phyloP scores from a whole-genome alignment of 2,888 invertebrate genomes.

The Pimpla rufipes region DNA sequence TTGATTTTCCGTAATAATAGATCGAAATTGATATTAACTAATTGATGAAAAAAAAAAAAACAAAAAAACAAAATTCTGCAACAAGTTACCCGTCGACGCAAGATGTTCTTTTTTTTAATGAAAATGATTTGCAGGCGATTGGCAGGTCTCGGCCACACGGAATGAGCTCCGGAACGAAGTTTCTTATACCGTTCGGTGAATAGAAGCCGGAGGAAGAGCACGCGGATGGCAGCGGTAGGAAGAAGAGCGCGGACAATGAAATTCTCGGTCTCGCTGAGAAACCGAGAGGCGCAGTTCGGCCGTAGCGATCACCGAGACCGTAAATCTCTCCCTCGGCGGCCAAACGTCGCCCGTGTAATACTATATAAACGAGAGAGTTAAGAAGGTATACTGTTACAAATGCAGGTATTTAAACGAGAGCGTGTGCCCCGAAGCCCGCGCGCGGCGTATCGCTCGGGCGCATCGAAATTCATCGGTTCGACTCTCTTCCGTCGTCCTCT shows the following conservation, averaged over 20 bases:
- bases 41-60: too few species aligned
- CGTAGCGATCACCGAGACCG: conserved; percentile 51
- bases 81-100: too few species aligned
- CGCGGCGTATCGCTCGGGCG: conserved; percentile 20
- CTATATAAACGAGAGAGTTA: conserved; percentile 49
- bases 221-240: conserved; percentile 34
- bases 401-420: conserved; percentile 69
- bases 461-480: conserved; percentile 50
- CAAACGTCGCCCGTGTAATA: conserved; percentile 18
- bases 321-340: conserved; percentile 64
- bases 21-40: too few species aligned
- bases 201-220: conserved; percentile 31
- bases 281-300: conserved; percentile 34
- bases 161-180: conserved; percentile 29
- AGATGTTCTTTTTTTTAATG: too few species aligned
- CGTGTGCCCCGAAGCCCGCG: conserved; percentile 47
- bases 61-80: too few species aligned
- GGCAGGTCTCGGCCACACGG: conserved; percentile 38
- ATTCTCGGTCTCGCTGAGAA: conserved; percentile 50
- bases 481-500: conserved; percentile 3
- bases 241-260: conserved; percentile 59
- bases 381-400: conserved; percentile 46
- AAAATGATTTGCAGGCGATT: conserved; percentile 35
- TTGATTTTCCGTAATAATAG: too few species aligned
- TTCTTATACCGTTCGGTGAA: conserved; percentile 51